A percentile compares a stretch with the other conserved stretches of the same genome.
These are phyloP conservation scores for Sternotherus odoratus DNA, from an alignment of 2,797 vertebrate genomes.

Conservation along the genomic window DNA sequence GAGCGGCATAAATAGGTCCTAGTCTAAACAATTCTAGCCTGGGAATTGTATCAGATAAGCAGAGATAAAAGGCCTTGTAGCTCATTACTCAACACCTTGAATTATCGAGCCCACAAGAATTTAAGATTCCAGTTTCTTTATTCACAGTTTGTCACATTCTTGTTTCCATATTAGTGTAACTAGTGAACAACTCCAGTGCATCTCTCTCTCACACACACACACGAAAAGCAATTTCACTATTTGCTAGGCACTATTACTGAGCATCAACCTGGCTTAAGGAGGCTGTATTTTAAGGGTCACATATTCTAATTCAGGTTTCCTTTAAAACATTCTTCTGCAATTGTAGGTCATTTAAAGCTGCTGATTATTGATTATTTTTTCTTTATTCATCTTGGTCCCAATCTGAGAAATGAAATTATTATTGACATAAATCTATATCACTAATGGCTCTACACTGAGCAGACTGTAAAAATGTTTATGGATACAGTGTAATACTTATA, in stretches of 20 bases:
- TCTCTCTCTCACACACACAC: neutral
- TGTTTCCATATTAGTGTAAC: neutral
- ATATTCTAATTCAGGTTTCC: neutral
- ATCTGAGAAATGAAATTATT: neutral
- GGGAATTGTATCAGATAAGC: neutral
- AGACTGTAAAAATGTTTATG: neutral
- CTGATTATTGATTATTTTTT: neutral
- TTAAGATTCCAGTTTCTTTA: neutral
- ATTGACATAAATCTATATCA: neutral
- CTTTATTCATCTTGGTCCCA: neutral
- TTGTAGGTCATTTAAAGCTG: neutral
- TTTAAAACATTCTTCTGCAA: neutral
- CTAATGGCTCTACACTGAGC: neutral
- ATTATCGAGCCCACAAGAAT: neutral
- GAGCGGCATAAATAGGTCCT: neutral
- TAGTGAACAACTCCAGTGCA: neutral
- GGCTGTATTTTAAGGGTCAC: neutral
- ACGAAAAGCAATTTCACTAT: neutral
- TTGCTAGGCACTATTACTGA: neutral
- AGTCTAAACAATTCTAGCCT: neutral
- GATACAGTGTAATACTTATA: neutral
- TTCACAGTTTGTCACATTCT: neutral
- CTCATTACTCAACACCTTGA: neutral
- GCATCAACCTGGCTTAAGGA: neutral
- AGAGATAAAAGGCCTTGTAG: neutral